Evolutionary conservation across 2,888 invertebrate species (phyloP), one percentile per base, ranked within the genome.

Genomic region (Eristalis tenax): DNA sequence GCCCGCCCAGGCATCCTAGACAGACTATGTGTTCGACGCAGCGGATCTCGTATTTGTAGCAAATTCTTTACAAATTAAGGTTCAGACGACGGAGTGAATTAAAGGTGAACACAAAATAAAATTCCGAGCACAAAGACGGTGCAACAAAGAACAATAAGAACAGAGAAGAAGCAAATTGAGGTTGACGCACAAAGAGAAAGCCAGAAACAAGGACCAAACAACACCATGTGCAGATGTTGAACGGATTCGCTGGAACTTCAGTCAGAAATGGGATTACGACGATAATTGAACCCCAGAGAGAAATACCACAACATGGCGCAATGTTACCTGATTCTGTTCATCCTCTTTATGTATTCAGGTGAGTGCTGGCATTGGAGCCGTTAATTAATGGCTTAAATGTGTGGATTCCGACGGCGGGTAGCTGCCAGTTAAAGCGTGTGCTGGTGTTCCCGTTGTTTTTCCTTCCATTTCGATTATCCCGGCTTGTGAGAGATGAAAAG

Each of bases 281-380:
- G 79, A 87, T 87, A 87, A 87, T 80, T 83, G 79, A 83, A 87
- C 75, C 79, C 69, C 87, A 87, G 68, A 83, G 66, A 83, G 64
- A 83, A 80, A 83, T 65, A 83, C 87, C 83, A 83, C 87, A 87
- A 79, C 79, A 87, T 87, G 87, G 87, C 87, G 75, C 87, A 87
- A 87, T 87, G 87, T 68, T 87, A 87, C 79, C 71, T 87, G 79
- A 79, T 87, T 87, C 83, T 87, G 71, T 79, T 87, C 79, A 76
- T 87, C 76, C 87, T 87, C 50, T 87, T 87, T 80, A 87, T 87
- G 83, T 83, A 87, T 87, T 87, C 83, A 80, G 87, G 87, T 87
- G 83, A 87, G 87, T 83, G 59, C 32, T 22, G n/a, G 71, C 22
- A 32, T 22, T 82, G 43, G 40, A 23, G 61, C 8, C 61, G 57